Evolutionary conservation across 2,113 vertebrate species (phyloP), one percentile per base, ranked within the genome.

Genomic region (Amazona guildingii): DNA sequence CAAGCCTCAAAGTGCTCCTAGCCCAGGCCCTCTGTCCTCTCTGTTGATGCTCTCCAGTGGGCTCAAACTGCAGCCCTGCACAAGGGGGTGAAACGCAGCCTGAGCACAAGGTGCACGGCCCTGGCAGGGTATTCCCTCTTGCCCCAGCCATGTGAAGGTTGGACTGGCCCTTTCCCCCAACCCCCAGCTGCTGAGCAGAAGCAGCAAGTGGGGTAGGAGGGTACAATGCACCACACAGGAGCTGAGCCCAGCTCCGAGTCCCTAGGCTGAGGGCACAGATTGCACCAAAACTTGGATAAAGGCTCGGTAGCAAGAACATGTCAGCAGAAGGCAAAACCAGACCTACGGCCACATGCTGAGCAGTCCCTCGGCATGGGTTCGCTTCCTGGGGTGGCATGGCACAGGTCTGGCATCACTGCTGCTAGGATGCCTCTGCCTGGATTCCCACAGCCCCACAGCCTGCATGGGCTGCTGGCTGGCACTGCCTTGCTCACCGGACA

Each of bases 221-320:
- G 54, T 68, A 62, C 72, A 72, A 33, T 59, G 33, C 77, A 43
- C 44, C 48, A 29, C n/a, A 25, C 9, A 46, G 43, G 59, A 85
- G 72, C 62, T 46, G 69, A 90, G 79, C 67, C 35, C 80, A 68
- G 80, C 70, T 94, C 90, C 7, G 13, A 89, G 59, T 51, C 69
- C 41, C 41, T 66, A 20, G 21, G 79, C 88, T 28, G 75, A 84
- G 28, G 76, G 63, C 64, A 92, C 78, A 75, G 81, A 72, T 94
- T 83, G 64, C 64, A 44, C 82, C 84, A 91, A 62, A 94, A 92
- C 90, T 93, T 88, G 62, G 6, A 63, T 57, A 49, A 87, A 49
- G 24, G 8, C 61, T 79, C 14, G 0, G 28, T n/a, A 74, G 49
- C n/a, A 46, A 44, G 4, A 68, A 17, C 25, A 43, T 37, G 25